Percentiles rank a stretch among this genome's conserved stretches.
Evolutionary conservation across 2,888 invertebrate species (phyloP).

Genomic region (Tromatobia lineatoria): DNA sequence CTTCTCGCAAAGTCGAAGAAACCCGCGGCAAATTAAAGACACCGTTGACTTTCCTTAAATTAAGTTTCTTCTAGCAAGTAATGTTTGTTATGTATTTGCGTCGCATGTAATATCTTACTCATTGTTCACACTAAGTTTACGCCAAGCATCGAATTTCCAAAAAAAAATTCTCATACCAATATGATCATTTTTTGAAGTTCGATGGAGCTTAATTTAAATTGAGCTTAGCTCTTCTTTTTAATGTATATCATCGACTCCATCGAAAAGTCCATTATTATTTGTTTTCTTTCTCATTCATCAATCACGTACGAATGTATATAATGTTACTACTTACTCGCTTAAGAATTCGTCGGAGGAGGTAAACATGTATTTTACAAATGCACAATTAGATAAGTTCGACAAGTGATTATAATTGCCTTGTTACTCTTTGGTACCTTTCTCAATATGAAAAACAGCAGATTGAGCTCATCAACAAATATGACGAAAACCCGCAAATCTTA

Average conservation of each 20-base stretch:
- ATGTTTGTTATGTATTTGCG: conserved; percentile 45
- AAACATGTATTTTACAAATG: conserved; percentile 47
- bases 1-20: conserved; percentile 83
- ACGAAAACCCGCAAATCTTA: too few species aligned
- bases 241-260: conserved; percentile 43
- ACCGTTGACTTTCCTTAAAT: conserved; percentile 12
- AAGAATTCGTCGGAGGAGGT: conserved; percentile 23
- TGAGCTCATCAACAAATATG: too few species aligned
- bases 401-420: conserved; percentile 4
- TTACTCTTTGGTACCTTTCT: neutral
- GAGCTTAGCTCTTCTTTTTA: conserved; percentile 18
- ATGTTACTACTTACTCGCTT: conserved; percentile 36
- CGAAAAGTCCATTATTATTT: conserved; percentile 49
- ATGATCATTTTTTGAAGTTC: too few species aligned
- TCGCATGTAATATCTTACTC: conserved; percentile 31
- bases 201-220: too few species aligned
- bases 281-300: conserved; percentile 33
- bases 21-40: conserved; percentile 52
- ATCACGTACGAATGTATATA: conserved; percentile 62
- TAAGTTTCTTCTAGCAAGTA: conserved; percentile 45
- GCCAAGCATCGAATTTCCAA: conserved; percentile 23
- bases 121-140: conserved; percentile 3
- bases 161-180: conserved; percentile 1
- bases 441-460: neutral
- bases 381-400: conserved; percentile 32